Conservation (phyloP, 2,797 vertebrate genomes). For the Scomberomorus guttatus region DNA sequence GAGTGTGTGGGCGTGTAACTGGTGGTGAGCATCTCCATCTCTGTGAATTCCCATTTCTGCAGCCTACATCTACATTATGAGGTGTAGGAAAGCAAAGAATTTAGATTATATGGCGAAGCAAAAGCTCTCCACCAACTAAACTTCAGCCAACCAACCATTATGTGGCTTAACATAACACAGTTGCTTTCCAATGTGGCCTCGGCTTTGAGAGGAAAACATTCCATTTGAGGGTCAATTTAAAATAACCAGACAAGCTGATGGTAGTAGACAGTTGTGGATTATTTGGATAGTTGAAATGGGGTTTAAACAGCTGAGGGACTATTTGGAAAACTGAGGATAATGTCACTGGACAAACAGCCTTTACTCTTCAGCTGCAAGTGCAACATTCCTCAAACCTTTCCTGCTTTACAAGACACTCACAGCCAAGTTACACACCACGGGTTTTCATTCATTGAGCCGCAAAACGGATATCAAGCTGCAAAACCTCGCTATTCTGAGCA, state of each 20-base stretch:
- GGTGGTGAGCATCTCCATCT: constrained; percentile 55
- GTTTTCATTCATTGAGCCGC: constrained; percentile 67
- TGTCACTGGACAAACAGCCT: constrained; percentile 71
- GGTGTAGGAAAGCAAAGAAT: constrained; percentile 77
- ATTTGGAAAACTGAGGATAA: constrained; percentile 54
- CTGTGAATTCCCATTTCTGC: constrained; percentile 49
- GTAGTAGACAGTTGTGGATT: constrained; percentile 63
- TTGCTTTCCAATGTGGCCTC: constrained; percentile 58
- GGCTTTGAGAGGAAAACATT: constrained; percentile 61
- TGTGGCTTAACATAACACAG: constrained; percentile 77
- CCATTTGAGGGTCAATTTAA: constrained; percentile 56
- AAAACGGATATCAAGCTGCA: constrained; percentile 64
- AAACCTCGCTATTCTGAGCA: constrained; percentile 67
- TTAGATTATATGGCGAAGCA: constrained; percentile 72
- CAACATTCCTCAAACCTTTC: constrained; percentile 77
- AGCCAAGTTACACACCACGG: constrained; percentile 61
- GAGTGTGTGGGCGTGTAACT: constrained; percentile 63
- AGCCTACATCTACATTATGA: constrained; percentile 60
- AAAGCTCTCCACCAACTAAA: constrained; percentile 61
- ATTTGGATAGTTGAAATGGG: constrained; percentile 69
- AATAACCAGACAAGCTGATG: constrained; percentile 56
- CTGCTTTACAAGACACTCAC: constrained; percentile 59
- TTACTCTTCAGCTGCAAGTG: constrained; percentile 72
- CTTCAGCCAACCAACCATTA: constrained; percentile 75
- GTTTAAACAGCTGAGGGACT: constrained; percentile 75